Percentiles rank a stretch among this genome's conserved stretches.
Evolutionary conservation across 2,797 vertebrate genomes (phyloP).

Genomic region (Geotrypetes seraphini): DNA sequence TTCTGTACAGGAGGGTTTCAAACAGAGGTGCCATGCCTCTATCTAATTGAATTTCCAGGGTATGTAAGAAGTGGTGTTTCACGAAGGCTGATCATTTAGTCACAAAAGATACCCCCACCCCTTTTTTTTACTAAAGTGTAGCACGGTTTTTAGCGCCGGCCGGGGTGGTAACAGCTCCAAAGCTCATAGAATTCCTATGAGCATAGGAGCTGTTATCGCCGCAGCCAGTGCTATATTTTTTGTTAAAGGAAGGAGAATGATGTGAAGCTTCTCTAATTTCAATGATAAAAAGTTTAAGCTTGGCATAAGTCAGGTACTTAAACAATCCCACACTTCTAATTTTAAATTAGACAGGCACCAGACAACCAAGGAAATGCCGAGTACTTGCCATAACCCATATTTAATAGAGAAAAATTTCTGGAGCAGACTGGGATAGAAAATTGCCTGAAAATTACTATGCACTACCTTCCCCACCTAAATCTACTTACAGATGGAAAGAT

Average conservation of each 20-base stretch:
- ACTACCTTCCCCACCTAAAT: neutral
- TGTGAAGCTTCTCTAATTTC: neutral
- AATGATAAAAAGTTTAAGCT: neutral
- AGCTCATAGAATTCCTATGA: no score
- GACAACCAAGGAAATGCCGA: constrained; percentile 6
- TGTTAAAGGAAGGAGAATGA: no score
- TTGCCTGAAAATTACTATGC: constrained; percentile 1
- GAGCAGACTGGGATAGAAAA: neutral
- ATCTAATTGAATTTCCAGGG: neutral
- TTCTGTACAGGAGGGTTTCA: constrained; percentile 1
- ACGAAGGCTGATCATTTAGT: neutral
- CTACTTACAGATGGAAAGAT: constrained; percentile 4
- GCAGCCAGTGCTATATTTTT: no score
- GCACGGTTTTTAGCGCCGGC: no score
- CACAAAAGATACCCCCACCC: neutral
- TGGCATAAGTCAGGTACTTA: neutral
- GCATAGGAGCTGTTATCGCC: no score
- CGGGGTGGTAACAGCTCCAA: no score
- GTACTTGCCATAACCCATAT: constrained; percentile 2
- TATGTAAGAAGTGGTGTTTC: neutral
- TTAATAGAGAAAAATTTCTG: constrained; percentile 9
- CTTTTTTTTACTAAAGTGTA: no score
- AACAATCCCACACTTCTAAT: neutral
- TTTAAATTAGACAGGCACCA: neutral
- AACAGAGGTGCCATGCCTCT: neutral